Evolutionary conservation across 64 coral and sea anemone genomes (phyloP), one percentile per base, ranked within the genome.

Genomic region (Orbicella faveolata): DNA sequence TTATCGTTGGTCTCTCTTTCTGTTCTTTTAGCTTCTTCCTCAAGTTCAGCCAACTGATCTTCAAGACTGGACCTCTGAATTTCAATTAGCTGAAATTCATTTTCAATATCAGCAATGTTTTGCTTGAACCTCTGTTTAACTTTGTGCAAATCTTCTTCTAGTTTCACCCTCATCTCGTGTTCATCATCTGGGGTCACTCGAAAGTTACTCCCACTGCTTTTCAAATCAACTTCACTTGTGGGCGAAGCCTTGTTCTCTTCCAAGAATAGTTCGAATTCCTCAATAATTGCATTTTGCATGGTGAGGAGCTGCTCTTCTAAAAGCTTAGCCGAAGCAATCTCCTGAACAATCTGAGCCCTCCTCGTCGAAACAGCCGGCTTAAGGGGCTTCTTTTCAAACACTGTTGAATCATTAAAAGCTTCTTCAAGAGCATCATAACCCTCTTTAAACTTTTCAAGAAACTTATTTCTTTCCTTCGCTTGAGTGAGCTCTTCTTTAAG

Each of bases 91-190:
- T 93, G 88, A 21, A 99, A 87, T 66, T 99, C 97, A 88, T 91
- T 99, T 87, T 95, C 80, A 76, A 99, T 84, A 89, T 96, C 91
- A 83, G 83, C 84, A 77, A 99, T 96, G 36, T 86, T 99, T 13
- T 85, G 79, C 37, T 95, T 90, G 61, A 91, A 99, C 34, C 95
- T 93, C 54, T 88, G 74, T 54, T 96, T 92, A 52, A 90, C 76
- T 61, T 96, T 74, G 30, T 93, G 83, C 14, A 89, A 70, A n/a
- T 87, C 69, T 41, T 96, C 77, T 61, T 81, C 69, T 61, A 88
- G 81, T n/a, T 79, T 90, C 15, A 65, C 51, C 80, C 93, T 86
- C 64, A 63, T 35, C 67, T 96, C 92, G 70, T 83, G 90, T 91
- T 96, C 90, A 61, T 92, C 90, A 59, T 87, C 90, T 77, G 83